Percentiles rank a stretch among this genome's conserved stretches.
These are phyloP conservation scores for Rhagoletis pomonella DNA, from an alignment of 1,140 invertebrate genomes.

Conservation along the genomic window DNA sequence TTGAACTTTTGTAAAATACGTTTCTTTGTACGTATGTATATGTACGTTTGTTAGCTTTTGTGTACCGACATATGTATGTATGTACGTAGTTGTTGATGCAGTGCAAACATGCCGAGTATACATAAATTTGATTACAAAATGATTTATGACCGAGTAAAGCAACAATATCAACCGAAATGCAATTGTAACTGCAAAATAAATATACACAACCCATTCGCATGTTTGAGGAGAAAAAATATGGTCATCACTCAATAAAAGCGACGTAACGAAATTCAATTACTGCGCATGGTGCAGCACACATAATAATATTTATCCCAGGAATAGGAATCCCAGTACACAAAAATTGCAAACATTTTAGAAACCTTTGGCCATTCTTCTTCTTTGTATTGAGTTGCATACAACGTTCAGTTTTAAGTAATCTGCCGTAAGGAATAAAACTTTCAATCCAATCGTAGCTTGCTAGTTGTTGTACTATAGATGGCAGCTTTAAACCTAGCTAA, in stretches of 20 bases:
- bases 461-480: too few species aligned
- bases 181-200: neutral
- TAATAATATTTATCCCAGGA: neutral
- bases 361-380: too few species aligned
- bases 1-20: neutral
- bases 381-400: too few species aligned
- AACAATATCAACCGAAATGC: neutral
- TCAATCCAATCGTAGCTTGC: too few species aligned
- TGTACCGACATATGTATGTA: neutral
- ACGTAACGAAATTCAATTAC: neutral
- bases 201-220: neutral
- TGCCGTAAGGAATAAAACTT: too few species aligned
- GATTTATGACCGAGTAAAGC: constrained; percentile 31
- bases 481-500: too few species aligned
- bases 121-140: constrained; percentile 36
- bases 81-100: neutral
- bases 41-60: neutral
- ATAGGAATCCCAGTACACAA: neutral
- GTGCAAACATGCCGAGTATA: constrained; percentile 30
- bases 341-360: too few species aligned
- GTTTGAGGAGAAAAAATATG: neutral
- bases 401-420: too few species aligned
- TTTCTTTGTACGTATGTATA: neutral
- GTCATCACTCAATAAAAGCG: constrained; percentile 6
- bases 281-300: neutral